phyloP scores from a whole-genome alignment of 35 echinoderm and acorn worm genomes.

The Heliocidaris tuberculata region DNA sequence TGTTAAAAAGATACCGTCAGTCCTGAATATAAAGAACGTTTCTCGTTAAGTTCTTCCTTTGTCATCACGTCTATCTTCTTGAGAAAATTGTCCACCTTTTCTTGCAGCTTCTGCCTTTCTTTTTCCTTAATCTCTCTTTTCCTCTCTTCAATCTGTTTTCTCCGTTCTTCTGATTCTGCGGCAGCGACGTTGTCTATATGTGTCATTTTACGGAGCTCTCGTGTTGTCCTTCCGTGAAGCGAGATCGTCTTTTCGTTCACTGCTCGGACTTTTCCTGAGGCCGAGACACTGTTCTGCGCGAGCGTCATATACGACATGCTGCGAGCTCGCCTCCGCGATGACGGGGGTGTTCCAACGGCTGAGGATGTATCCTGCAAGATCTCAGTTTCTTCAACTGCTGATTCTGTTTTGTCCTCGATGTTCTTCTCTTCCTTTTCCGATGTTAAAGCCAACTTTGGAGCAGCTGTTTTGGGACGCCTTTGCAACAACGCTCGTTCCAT shows the following conservation, averaged over 20 bases:
- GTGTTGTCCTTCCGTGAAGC: slow-evolving; percentile 12
- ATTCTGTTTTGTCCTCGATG: background rate
- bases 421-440: background rate
- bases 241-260: slow-evolving; percentile 22
- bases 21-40: background rate
- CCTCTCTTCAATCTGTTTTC: background rate
- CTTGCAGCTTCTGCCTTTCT: background rate
- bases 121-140: background rate
- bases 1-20: background rate
- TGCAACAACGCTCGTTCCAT: background rate
- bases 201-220: background rate
- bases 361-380: background rate
- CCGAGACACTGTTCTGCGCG: background rate
- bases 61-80: background rate
- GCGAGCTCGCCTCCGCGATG: background rate
- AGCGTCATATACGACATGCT: slow-evolving; percentile 15
- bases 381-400: background rate
- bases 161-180: background rate
- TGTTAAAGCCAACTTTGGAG: background rate
- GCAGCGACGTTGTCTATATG: slow-evolving; percentile 22
- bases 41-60: background rate
- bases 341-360: slow-evolving; percentile 15
- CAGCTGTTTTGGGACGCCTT: background rate
- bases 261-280: slow-evolving; percentile 24
- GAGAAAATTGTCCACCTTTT: background rate